Evolutionary conservation across 2,797 vertebrate species (phyloP).

Genomic region (Astyanax mexicanus): DNA sequence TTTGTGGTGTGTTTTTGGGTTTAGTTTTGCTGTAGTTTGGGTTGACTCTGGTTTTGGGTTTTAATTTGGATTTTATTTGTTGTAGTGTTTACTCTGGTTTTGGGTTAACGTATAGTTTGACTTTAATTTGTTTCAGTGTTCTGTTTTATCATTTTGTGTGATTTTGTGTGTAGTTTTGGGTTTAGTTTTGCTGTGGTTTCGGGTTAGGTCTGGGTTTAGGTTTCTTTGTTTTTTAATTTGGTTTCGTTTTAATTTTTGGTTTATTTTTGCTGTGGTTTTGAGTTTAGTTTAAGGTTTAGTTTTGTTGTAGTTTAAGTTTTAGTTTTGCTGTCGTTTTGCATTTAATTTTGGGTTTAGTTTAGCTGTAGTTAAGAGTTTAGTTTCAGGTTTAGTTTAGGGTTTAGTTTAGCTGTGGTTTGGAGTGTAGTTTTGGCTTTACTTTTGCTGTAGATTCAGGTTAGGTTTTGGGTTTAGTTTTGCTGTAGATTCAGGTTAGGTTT

Average conservation of each 20-base stretch:
- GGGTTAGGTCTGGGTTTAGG: background rate
- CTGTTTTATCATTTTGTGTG: no score
- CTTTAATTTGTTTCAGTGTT: no score
- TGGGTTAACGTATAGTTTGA: no score
- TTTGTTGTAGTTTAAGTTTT: background rate
- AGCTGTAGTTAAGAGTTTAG: background rate
- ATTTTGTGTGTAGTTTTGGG: no score
- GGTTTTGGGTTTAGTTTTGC: background rate
- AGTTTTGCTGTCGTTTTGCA: background rate
- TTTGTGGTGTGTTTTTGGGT: no score
- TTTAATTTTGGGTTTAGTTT: background rate
- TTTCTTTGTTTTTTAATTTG: background rate
- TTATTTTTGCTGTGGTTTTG: background rate
- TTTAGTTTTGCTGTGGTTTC: background rate
- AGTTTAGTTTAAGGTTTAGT: background rate
- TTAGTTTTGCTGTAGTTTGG: no score
- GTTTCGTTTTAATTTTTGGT: background rate
- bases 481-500: background rate
- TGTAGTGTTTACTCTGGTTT: no score
- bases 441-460: background rate
- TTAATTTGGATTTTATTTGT: no score
- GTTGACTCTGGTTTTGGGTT: no score
- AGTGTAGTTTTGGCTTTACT: background rate
- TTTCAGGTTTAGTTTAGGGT: background rate
- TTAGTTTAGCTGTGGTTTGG: background rate